Conservation (phyloP, 2,113 vertebrate genomes). For the Hydropotes inermis region DNA sequence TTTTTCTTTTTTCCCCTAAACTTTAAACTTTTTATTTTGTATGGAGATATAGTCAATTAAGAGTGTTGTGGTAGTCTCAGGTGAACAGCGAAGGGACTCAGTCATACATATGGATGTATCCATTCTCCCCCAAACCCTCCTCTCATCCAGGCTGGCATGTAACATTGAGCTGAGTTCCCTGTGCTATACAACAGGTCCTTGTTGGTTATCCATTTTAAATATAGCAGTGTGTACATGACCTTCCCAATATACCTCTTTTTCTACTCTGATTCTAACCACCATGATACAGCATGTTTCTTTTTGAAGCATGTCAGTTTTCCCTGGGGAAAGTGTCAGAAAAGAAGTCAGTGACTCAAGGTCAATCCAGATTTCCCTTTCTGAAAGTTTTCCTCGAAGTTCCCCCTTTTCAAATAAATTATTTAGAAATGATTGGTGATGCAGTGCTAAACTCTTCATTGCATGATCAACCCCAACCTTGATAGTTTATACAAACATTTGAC, state of each 20-base stretch:
- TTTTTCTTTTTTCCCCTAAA: neutral
- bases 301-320: conserved; percentile 1
- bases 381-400: neutral
- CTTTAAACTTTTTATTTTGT: neutral
- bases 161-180: neutral
- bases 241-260: neutral
- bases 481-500: conserved; percentile 21
- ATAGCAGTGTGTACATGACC: neutral
- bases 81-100: neutral
- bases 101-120: neutral
- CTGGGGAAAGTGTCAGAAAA: conserved; percentile 8
- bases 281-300: neutral
- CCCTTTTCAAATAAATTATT: conserved; percentile 17
- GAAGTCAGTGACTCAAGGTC: neutral
- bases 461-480: neutral
- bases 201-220: neutral
- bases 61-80: neutral
- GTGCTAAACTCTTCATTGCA: neutral
- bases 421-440: neutral
- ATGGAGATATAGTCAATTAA: neutral
- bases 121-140: neutral
- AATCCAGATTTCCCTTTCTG: conserved; percentile 8
- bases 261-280: neutral
- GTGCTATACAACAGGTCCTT: neutral
- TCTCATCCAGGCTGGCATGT: neutral